Percentiles rank a stretch among this genome's conserved stretches.
phyloP scores from a whole-genome alignment of 1,140 invertebrate genomes.

The Pogonomyrmex californicus region DNA sequence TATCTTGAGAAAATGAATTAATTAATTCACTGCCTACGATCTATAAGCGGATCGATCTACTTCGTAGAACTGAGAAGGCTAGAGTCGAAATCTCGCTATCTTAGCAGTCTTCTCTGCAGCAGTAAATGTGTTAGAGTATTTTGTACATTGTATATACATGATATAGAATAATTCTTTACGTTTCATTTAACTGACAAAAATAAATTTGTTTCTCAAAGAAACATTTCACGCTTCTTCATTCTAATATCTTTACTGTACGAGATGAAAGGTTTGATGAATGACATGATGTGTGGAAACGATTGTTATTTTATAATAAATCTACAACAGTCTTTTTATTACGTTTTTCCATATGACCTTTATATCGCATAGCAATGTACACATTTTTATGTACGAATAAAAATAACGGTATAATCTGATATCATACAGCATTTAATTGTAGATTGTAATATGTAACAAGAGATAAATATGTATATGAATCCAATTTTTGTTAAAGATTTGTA shows the following conservation, averaged over 20 bases:
- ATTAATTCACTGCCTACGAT: no score
- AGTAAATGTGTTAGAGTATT: conserved; percentile 17
- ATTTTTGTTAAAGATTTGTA: conserved; percentile 80
- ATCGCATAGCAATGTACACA: conserved; percentile 80
- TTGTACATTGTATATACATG: conserved; percentile 42
- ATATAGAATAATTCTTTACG: conserved; percentile 56
- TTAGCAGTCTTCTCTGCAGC: no score
- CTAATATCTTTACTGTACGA: conserved; percentile 9
- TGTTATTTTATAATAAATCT: conserved; percentile 63
- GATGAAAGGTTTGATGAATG: not conserved
- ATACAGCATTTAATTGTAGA: conserved; percentile 79
- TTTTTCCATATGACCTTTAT: conserved; percentile 77
- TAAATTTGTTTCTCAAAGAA: conserved; percentile 61
- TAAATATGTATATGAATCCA: conserved; percentile 77
- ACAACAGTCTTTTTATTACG: conserved; percentile 86
- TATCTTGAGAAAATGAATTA: not conserved
- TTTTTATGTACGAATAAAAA: conserved; percentile 83
- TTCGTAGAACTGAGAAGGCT: no score
- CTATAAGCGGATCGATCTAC: no score
- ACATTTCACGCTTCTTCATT: conserved; percentile 40
- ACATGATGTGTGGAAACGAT: not conserved
- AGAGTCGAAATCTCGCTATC: no score
- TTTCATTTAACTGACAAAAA: conserved; percentile 56
- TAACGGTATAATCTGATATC: conserved; percentile 82
- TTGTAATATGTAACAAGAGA: conserved; percentile 81